phyloP scores from a whole-genome alignment of 2,113 vertebrate species.

The Trogon surrucura region DNA sequence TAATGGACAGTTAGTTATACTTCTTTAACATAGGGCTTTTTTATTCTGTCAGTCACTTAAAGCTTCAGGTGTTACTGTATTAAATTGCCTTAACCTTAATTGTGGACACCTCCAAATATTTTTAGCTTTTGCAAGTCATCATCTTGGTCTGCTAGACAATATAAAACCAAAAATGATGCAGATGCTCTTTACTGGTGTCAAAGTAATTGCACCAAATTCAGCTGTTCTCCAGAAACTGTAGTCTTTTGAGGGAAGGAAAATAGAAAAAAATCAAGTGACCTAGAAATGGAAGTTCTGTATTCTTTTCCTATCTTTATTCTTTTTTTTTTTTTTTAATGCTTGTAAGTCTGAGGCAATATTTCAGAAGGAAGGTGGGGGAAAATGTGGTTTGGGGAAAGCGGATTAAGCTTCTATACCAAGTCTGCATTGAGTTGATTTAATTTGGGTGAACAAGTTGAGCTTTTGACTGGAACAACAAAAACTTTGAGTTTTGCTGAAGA shows the following conservation, averaged over 20 bases:
- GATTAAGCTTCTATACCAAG: background rate
- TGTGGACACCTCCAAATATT: background rate
- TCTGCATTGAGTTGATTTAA: background rate
- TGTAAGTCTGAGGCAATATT: background rate
- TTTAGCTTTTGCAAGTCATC: background rate
- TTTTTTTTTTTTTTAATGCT: background rate
- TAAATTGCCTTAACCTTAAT: background rate
- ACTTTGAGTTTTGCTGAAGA: background rate
- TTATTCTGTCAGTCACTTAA: background rate
- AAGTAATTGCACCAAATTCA: background rate
- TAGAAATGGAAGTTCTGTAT: background rate
- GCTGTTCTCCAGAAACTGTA: background rate
- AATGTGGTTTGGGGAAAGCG: background rate
- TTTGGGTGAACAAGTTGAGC: background rate
- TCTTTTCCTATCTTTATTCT: background rate
- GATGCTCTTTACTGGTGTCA: background rate
- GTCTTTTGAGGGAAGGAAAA: background rate
- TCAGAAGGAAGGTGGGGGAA: background rate
- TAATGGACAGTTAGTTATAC: conserved; percentile 14
- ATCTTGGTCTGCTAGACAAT: background rate
- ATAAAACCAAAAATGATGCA: background rate
- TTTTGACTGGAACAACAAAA: background rate
- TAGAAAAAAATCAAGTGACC: background rate
- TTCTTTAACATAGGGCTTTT: background rate
- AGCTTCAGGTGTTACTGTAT: conserved; percentile 11